Conservation (phyloP, 2,888 invertebrate species). For the Lycia hirtaria region DNA sequence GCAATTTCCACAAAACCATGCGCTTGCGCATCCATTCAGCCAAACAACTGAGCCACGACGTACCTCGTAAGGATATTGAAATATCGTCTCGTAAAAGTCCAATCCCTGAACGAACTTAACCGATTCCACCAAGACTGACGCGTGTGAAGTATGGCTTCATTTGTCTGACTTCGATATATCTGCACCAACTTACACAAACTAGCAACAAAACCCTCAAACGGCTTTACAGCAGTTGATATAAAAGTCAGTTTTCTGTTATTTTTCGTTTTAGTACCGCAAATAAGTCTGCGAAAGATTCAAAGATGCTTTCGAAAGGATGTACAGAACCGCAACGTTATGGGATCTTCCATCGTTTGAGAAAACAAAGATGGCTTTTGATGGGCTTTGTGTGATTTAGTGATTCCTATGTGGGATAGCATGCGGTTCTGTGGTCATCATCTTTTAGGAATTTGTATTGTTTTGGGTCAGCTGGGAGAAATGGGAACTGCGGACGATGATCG, state of each 20-base stretch:
- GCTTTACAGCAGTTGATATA: constrained; percentile 35
- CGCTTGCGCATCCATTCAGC: constrained; percentile 30
- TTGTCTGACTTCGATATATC: constrained; percentile 80
- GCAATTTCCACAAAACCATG: constrained; percentile 17
- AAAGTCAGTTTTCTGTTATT: constrained; percentile 38
- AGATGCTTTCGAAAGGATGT: constrained; percentile 61
- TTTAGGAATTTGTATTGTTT: constrained; percentile 40
- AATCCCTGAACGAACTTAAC: constrained; percentile 70
- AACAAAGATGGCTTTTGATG: constrained; percentile 78
- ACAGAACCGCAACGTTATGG: constrained; percentile 77
- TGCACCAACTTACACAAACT: constrained; percentile 51
- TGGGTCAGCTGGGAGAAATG: neutral
- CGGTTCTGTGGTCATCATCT: constrained; percentile 43
- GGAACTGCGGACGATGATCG: neutral
- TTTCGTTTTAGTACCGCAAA: neutral
- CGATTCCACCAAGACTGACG: constrained; percentile 72
- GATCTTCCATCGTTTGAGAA: constrained; percentile 72
- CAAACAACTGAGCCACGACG: constrained; percentile 25
- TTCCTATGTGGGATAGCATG: constrained; percentile 53
- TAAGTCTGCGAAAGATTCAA: constrained; percentile 40
- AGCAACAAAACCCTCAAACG: neutral
- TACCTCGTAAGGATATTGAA: constrained; percentile 83
- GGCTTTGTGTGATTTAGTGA: constrained; percentile 71
- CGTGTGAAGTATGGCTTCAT: constrained; percentile 80
- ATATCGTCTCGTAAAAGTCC: constrained; percentile 81